Conservation (phyloP, 2,888 invertebrate species). For the Axea sp. region DNA sequence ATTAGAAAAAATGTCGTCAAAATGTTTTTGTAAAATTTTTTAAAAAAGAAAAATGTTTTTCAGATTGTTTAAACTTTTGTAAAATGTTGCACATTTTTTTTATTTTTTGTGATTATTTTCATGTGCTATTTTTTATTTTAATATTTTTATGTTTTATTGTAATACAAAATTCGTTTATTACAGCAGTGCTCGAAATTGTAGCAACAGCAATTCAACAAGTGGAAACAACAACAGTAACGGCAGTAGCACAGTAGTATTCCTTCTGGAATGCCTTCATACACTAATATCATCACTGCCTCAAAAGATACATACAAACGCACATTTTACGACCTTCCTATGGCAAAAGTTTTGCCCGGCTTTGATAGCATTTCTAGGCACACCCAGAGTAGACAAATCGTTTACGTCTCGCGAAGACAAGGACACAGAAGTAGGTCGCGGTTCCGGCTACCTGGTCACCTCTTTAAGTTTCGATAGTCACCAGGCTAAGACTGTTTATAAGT, state of each 20-base stretch:
- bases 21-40: too few relatives aligned
- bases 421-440: slow-evolving; percentile 83
- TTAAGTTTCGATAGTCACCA: slow-evolving; percentile 90
- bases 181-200: slow-evolving; percentile 80
- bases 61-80: too few relatives aligned
- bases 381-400: slow-evolving; percentile 89
- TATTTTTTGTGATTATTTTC: too few relatives aligned
- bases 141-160: too few relatives aligned
- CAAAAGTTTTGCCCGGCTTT: slow-evolving; percentile 95
- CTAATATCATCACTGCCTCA: slow-evolving; percentile 91
- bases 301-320: slow-evolving; percentile 89
- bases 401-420: slow-evolving; percentile 83
- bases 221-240: slow-evolving; percentile 23
- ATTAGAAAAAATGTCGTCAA: too few relatives aligned
- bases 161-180: too few relatives aligned
- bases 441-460: slow-evolving; percentile 85
- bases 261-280: slow-evolving; percentile 92
- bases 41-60: too few relatives aligned
- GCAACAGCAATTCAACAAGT: slow-evolving; percentile 12
- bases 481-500: slow-evolving; percentile 94
- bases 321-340: slow-evolving; percentile 94
- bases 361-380: slow-evolving; percentile 92
- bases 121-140: too few relatives aligned
- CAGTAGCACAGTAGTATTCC: slow-evolving; percentile 84
- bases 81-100: too few relatives aligned